Base-by-base conservation (phyloP, 2,797 vertebrate species). In the Amblyopsis hoosieri region DNA sequence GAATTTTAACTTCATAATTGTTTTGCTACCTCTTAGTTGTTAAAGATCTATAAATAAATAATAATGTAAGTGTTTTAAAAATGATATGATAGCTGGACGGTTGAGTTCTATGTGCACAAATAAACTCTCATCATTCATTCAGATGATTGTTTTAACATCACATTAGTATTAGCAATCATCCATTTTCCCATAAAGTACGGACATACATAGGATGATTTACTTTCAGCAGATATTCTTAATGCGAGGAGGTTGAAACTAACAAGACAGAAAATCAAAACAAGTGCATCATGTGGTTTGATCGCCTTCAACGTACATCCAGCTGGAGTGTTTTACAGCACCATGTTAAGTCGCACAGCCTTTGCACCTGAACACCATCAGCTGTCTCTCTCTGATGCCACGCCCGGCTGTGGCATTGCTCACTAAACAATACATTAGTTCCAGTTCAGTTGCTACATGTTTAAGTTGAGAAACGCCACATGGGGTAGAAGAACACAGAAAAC, bases 271-370 rank as follows among this genome's bases (percentile, higher is more conserved):
- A 15, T 4, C 42, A 77, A 84, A 57, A 81, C 81, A 84, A 90
- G 83, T 87, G 90, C 88, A 88, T 87, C 75, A 60, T 85, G 77
- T 52, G 64, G 85, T 86, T 87, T 76, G 82, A 89, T 88, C 76
- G 57, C 79, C 84, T 79, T 81, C 64, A 10, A 80, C 69, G 69
- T 64, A 46, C 65, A 78, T 83, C 78, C 80, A 82, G 75, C 74
- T 77, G 47, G 49, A 70, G 60, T 67, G 72, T 79, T 72, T 31
- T 55, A 78, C 76, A 79, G 77, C 83, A 69, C 72, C 69, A 29
- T 63, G 58, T 82, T 74, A 54, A 71, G 69, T 49, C 62, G 48
- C 69, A 72, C 72, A 70, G 75, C 75, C 70, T 71, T 54, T 53
- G 69, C 47, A 37, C 45, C 48, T 51, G 9, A 12, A 59, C 71